Percentiles rank a stretch among this genome's conserved stretches.
Evolutionary conservation across 2,888 invertebrate species (phyloP).

Genomic region (Lycocerus yunnanus): DNA sequence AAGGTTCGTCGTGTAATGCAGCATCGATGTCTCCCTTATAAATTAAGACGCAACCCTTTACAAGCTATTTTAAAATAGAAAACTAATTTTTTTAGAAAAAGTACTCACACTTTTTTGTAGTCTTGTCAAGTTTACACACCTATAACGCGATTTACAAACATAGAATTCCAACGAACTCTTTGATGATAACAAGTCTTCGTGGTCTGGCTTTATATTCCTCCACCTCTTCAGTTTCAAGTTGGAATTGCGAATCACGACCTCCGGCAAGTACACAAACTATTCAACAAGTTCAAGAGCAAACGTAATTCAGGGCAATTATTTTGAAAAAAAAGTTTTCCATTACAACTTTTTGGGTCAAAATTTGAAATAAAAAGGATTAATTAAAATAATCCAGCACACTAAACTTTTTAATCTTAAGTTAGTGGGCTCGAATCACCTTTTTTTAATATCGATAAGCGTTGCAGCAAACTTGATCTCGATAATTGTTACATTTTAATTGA

Average conservation of each 20-base stretch:
- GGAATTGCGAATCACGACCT: slow-evolving; percentile 1
- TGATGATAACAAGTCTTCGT: slow-evolving; percentile 2
- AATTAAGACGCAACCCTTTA: too few species aligned
- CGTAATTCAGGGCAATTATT: slow-evolving; percentile 1
- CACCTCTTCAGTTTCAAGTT: not conserved
- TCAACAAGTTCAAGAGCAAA: slow-evolving; percentile 3
- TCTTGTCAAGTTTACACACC: not conserved
- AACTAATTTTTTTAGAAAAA: not conserved
- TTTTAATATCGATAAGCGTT: not conserved
- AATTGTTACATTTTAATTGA: not conserved
- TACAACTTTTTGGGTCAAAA: not conserved
- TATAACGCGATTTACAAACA: not conserved
- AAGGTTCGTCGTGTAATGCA: not conserved
- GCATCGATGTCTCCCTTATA: not conserved
- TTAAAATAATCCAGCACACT: not conserved
- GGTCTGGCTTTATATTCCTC: slow-evolving; percentile 2
- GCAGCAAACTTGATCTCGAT: not conserved
- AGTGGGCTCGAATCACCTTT: not conserved
- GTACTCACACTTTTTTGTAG: not conserved
- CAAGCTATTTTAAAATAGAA: not conserved
- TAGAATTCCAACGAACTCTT: slow-evolving; percentile 2
- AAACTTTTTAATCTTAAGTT: not conserved
- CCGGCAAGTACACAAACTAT: slow-evolving; percentile 1
- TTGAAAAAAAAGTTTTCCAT: not conserved
- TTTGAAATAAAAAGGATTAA: not conserved